Conservation (phyloP, 1,140 invertebrate genomes). For the Drosophila murphyi region DNA sequence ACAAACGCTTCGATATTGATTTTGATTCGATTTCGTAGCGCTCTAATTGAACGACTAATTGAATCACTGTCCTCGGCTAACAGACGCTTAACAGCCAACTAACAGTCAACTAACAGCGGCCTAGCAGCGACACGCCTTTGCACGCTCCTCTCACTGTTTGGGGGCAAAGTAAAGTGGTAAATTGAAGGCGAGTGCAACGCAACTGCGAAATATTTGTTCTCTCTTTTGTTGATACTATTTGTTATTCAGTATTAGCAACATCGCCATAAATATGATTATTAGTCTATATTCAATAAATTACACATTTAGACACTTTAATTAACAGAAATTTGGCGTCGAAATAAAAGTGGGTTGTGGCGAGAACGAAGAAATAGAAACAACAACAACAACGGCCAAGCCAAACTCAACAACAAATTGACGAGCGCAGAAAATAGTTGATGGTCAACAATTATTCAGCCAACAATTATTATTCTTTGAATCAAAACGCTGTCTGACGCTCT, state of each 20-base stretch:
- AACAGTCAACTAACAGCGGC: slow-evolving; percentile 39
- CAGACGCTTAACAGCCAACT: slow-evolving; percentile 16
- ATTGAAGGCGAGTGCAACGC: slow-evolving; percentile 16
- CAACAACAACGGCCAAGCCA: not conserved
- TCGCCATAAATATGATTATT: slow-evolving; percentile 40
- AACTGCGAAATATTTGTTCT: slow-evolving; percentile 29
- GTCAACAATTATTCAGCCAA: slow-evolving; percentile 53
- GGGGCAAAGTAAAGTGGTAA: not conserved
- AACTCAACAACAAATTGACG: slow-evolving; percentile 27
- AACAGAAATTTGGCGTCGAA: slow-evolving; percentile 75
- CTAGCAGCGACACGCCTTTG: slow-evolving; percentile 42
- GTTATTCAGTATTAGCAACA: slow-evolving; percentile 33
- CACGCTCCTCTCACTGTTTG: slow-evolving; percentile 54
- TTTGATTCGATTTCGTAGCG: slow-evolving; percentile 1
- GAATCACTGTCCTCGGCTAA: not conserved
- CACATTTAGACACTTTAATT: slow-evolving; percentile 79
- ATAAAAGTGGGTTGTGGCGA: slow-evolving; percentile 33
- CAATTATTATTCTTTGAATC: slow-evolving; percentile 55
- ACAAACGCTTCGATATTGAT: slow-evolving; percentile 33
- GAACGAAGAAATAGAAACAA: not conserved
- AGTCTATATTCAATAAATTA: slow-evolving; percentile 53
- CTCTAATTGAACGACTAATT: slow-evolving; percentile 43
- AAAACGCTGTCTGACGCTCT: slow-evolving; percentile 16
- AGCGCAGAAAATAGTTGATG: slow-evolving; percentile 44
- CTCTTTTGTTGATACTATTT: slow-evolving; percentile 33